These are phyloP conservation scores for Malachius bipustulatus DNA, from an alignment of 2,888 invertebrate genomes.

Conservation along the genomic window DNA sequence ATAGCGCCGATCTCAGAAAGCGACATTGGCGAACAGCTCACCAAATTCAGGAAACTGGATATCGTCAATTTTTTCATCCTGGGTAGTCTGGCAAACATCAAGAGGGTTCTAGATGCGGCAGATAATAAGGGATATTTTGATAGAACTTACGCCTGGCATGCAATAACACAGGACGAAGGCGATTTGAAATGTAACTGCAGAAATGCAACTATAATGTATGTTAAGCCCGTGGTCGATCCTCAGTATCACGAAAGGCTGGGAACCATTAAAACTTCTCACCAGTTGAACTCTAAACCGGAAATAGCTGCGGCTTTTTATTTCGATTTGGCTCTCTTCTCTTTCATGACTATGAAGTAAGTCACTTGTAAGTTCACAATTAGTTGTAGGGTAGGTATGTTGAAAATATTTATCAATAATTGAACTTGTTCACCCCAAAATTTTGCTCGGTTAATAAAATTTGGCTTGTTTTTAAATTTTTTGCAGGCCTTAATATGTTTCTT, in stretches of 20 bases:
- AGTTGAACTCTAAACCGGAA: slow-evolving; percentile 59
- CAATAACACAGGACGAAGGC: slow-evolving; percentile 63
- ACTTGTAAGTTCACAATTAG: too few relatives aligned
- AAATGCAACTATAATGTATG: slow-evolving; percentile 64
- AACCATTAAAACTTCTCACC: slow-evolving; percentile 57
- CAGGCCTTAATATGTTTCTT: too few relatives aligned
- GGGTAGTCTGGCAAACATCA: slow-evolving; percentile 60
- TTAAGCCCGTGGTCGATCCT: slow-evolving; percentile 59
- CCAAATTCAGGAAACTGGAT: slow-evolving; percentile 64
- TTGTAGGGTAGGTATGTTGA: too few relatives aligned
- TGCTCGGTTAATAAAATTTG: too few relatives aligned
- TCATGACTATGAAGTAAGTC: slow-evolving; percentile 59
- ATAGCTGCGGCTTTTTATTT: slow-evolving; percentile 79
- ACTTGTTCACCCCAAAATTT: slow-evolving; percentile 6
- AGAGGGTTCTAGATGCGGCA: slow-evolving; percentile 40
- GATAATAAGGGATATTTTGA: slow-evolving; percentile 65
- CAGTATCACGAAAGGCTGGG: slow-evolving; percentile 58
- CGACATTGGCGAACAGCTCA: slow-evolving; percentile 53
- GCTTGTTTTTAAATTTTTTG: too few relatives aligned
- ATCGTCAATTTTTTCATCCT: slow-evolving; percentile 84
- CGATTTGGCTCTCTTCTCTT: slow-evolving; percentile 64
- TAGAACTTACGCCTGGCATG: slow-evolving; percentile 78
- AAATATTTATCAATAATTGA: slow-evolving; percentile 1
- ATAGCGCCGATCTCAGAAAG: slow-evolving; percentile 55
- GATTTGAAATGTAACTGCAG: slow-evolving; percentile 62